Percentiles rank a stretch among this genome's conserved stretches.
These are phyloP conservation scores for Serrognathus titanus DNA, from an alignment of 2,888 invertebrate genomes.

Conservation along the genomic window DNA sequence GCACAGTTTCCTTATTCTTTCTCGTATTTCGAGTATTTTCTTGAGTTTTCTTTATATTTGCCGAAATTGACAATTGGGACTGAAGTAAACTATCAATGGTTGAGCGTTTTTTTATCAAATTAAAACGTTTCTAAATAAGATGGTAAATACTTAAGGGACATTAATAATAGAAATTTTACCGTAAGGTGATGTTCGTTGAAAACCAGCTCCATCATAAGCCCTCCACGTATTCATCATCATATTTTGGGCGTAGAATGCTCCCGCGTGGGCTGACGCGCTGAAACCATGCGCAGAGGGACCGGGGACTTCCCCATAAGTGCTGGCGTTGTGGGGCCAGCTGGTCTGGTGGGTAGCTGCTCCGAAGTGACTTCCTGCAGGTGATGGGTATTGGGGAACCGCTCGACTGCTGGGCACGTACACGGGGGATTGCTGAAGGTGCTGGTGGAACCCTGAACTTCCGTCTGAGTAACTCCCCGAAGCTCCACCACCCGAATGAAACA, in stretches of 20 bases:
- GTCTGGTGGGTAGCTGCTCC: conserved; percentile 36
- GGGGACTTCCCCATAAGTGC: conserved; percentile 46
- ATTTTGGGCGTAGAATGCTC: conserved; percentile 76
- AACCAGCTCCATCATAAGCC: conserved; percentile 70
- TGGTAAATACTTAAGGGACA: too few species aligned
- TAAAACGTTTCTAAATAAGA: too few species aligned
- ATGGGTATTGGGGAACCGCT: conserved; percentile 53
- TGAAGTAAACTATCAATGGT: too few species aligned
- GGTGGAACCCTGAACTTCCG: conserved; percentile 42
- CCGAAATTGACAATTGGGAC: too few species aligned
- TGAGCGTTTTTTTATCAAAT: too few species aligned
- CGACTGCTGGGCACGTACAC: conserved; percentile 68
- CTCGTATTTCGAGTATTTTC: too few species aligned
- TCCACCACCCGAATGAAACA: conserved; percentile 46
- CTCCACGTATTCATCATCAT: conserved; percentile 74
- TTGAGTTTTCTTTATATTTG: too few species aligned
- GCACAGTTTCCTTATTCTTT: too few species aligned
- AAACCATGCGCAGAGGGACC: conserved; percentile 48
- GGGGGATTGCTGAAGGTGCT: conserved; percentile 55
- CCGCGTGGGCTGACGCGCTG: conserved; percentile 48
- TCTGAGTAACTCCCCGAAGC: conserved; percentile 42
- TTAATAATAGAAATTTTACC: conserved; percentile 50
- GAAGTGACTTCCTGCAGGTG: conserved; percentile 43
- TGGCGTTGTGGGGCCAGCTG: conserved; percentile 41
- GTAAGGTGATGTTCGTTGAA: conserved; percentile 78